These are phyloP conservation scores for Arenicola marina DNA, from an alignment of 2,888 invertebrate species.

Conservation along the genomic window DNA sequence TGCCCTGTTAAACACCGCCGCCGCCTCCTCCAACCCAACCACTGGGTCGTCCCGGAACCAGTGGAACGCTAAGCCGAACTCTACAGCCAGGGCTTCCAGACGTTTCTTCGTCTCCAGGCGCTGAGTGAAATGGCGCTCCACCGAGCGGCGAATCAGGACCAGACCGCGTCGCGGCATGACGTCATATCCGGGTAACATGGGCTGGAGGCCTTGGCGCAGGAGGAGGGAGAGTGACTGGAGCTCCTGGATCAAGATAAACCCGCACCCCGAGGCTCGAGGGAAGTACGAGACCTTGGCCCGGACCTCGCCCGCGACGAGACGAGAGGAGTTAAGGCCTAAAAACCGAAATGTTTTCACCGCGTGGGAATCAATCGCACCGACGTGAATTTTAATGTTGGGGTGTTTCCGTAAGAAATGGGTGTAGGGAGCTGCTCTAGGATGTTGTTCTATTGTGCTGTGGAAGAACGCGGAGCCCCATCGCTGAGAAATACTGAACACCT, in stretches of 20 bases:
- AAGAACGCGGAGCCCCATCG: not conserved
- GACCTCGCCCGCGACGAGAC: not conserved
- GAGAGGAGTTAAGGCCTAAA: not conserved
- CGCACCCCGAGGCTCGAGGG: not conserved
- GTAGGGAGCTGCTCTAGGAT: not conserved
- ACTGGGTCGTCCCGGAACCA: not conserved
- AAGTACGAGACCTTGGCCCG: not conserved
- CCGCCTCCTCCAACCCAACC: not conserved
- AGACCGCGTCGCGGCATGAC: not conserved
- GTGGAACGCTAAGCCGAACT: not conserved
- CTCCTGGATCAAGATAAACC: not conserved
- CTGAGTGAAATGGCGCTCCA: not conserved
- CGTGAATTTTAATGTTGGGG: not conserved
- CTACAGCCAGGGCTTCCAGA: not conserved
- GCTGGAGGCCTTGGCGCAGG: not conserved
- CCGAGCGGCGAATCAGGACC: not conserved
- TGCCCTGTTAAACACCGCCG: too few relatives aligned
- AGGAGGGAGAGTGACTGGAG: not conserved
- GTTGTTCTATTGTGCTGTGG: not conserved
- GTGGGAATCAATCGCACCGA: not conserved
- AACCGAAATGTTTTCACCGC: not conserved
- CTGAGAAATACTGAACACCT: not conserved
- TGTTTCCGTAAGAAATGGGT: not conserved
- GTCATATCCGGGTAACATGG: not conserved
- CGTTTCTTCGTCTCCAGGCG: not conserved